Percentiles rank a stretch among this genome's conserved stretches.
Evolutionary conservation across 2,113 vertebrate species (phyloP).

Genomic region (Melanotaenia duboulayi): DNA sequence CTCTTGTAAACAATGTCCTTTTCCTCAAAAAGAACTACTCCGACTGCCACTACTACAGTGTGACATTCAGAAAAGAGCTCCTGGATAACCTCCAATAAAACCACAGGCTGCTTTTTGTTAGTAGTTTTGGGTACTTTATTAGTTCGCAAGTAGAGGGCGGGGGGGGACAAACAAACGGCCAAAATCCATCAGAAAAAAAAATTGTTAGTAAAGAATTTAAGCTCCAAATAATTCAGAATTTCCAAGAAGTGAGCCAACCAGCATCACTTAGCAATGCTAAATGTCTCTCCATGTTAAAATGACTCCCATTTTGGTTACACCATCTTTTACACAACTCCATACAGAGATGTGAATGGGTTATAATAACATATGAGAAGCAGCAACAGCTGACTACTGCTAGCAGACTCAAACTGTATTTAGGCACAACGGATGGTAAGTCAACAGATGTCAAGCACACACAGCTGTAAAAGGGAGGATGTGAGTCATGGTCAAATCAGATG

Average conservation of each 20-base stretch:
- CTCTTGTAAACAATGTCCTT: neutral
- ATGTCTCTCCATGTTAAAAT: slow-evolving; percentile 9
- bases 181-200: neutral
- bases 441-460: slow-evolving; percentile 61
- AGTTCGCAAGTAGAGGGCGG: neutral
- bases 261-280: neutral
- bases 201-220: slow-evolving; percentile 24
- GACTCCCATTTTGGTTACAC: slow-evolving; percentile 21
- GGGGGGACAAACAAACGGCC: neutral
- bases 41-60: slow-evolving; percentile 4
- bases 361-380: slow-evolving; percentile 8
- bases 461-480: slow-evolving; percentile 49
- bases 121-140: slow-evolving; percentile 24
- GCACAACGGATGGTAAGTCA: slow-evolving; percentile 43
- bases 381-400: slow-evolving; percentile 44
- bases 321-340: neutral
- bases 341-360: neutral
- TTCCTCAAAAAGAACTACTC: slow-evolving; percentile 1
- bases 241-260: slow-evolving; percentile 17
- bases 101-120: slow-evolving; percentile 67
- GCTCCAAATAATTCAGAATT: slow-evolving; percentile 29
- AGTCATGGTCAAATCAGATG: slow-evolving; percentile 55
- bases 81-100: slow-evolving; percentile 34
- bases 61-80: slow-evolving; percentile 48
- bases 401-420: slow-evolving; percentile 47